Conservation (phyloP, 2,113 vertebrate genomes). For the Erythrocercus mccallii region DNA sequence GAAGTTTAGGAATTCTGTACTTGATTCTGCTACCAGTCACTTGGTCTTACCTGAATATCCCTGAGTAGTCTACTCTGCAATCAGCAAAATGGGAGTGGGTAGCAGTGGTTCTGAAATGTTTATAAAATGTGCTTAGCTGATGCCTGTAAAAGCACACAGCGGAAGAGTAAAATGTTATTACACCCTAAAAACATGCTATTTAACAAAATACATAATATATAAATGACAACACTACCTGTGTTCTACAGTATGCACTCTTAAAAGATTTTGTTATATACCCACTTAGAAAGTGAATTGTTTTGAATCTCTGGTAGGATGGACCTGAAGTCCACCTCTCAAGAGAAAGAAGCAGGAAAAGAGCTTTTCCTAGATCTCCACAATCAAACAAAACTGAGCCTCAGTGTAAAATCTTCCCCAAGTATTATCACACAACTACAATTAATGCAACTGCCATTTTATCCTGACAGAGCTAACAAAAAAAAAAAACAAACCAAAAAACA, state of each 20-base stretch:
- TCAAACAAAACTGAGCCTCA: not conserved
- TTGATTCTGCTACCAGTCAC: not conserved
- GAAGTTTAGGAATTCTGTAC: not conserved
- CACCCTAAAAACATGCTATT: not conserved
- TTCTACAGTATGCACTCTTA: not conserved
- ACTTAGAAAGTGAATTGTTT: not conserved
- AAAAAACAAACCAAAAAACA: not conserved
- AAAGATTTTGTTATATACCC: not conserved
- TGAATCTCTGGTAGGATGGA: not conserved
- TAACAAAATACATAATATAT: not conserved
- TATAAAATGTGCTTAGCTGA: not conserved
- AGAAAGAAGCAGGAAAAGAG: not conserved
- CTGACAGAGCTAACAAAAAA: not conserved
- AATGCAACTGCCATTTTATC: not conserved
- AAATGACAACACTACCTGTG: not conserved
- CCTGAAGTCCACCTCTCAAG: not conserved
- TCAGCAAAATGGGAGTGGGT: not conserved
- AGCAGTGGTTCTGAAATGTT: conserved; percentile 1
- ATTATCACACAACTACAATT: not conserved
- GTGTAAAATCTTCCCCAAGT: not conserved
- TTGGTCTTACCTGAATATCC: conserved; percentile 3
- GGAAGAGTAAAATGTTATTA: not conserved
- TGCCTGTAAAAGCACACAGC: not conserved
- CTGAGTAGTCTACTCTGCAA: not conserved
- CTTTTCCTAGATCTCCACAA: not conserved